A percentile compares a stretch with the other conserved stretches of the same genome.
Evolutionary conservation across 1,140 invertebrate genomes (phyloP).

Genomic region (Drosophila leontia): DNA sequence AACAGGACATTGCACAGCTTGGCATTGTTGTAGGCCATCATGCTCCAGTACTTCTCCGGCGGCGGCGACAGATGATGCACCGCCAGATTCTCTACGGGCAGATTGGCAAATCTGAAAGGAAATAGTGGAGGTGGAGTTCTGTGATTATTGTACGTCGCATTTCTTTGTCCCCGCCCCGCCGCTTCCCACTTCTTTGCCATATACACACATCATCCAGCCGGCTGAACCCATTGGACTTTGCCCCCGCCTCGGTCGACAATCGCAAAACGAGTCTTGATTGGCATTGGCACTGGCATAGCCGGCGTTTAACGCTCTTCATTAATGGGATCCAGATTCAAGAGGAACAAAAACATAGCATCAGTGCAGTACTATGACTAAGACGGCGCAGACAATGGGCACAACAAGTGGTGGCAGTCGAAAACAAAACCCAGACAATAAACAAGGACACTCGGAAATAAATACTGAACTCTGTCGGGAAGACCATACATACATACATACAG

Average conservation of each 20-base stretch:
- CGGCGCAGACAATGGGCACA: neutral
- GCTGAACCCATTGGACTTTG: slow-evolving; percentile 66
- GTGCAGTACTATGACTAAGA: slow-evolving; percentile 40
- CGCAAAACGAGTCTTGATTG: slow-evolving; percentile 78
- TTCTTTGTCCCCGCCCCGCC: slow-evolving; percentile 22
- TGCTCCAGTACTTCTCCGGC: slow-evolving; percentile 89
- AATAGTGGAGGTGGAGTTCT: neutral
- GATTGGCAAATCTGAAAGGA: slow-evolving; percentile 88
- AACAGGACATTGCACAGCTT: slow-evolving; percentile 96
- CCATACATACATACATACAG: no score
- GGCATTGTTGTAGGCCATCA: slow-evolving; percentile 95
- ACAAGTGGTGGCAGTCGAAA: slow-evolving; percentile 16
- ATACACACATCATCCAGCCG: slow-evolving; percentile 36
- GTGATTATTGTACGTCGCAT: slow-evolving; percentile 54
- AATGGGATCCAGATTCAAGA: slow-evolving; percentile 58
- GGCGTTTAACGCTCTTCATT: slow-evolving; percentile 60
- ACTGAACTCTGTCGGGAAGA: slow-evolving; percentile 23
- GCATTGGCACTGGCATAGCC: slow-evolving; percentile 34
- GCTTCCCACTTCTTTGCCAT: slow-evolving; percentile 9
- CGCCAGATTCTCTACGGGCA: slow-evolving; percentile 81
- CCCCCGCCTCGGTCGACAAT: slow-evolving; percentile 39
- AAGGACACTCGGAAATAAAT: slow-evolving; percentile 14
- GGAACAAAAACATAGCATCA: slow-evolving; percentile 33
- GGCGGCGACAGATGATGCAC: slow-evolving; percentile 87
- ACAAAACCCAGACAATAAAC: slow-evolving; percentile 41